Evolutionary conservation across 2,113 vertebrate species (phyloP).

Genomic region (Nematolebias whitei): DNA sequence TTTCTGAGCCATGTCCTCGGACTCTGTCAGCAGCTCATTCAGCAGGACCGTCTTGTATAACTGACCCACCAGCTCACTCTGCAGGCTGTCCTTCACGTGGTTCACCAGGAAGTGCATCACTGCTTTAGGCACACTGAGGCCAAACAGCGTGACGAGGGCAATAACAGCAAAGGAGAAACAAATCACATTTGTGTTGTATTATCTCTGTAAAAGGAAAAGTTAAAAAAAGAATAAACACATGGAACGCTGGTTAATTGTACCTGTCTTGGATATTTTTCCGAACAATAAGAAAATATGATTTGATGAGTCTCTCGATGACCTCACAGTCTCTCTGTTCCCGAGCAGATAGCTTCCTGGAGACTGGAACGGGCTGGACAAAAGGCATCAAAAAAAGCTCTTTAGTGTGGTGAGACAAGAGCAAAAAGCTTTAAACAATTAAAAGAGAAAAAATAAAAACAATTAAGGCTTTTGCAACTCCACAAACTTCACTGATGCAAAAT

Average conservation of each 20-base stretch:
- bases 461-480: neutral
- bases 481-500: neutral
- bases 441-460: neutral
- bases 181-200: neutral
- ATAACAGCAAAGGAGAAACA: neutral
- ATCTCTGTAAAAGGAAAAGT: neutral
- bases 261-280: constrained; percentile 99
- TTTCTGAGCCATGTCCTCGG: constrained; percentile 98
- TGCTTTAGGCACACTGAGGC: constrained; percentile 93
- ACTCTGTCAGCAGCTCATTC: constrained; percentile 95
- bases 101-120: constrained; percentile 99
- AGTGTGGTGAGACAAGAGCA: neutral
- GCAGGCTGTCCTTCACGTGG: constrained; percentile 96
- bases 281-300: constrained; percentile 98
- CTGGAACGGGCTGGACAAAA: constrained; percentile 89
- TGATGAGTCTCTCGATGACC: constrained; percentile 97
- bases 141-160: neutral
- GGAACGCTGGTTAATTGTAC: constrained; percentile 56
- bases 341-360: constrained; percentile 94
- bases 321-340: constrained; percentile 97
- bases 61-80: constrained; percentile 97
- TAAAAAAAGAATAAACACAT: neutral
- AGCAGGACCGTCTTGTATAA: constrained; percentile 91
- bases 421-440: neutral
- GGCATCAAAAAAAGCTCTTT: constrained; percentile 1